Evolutionary conservation across 92 coral and sea anemone genomes (phyloP), one percentile per base, ranked within the genome.

Genomic region (Ricordea florida): DNA sequence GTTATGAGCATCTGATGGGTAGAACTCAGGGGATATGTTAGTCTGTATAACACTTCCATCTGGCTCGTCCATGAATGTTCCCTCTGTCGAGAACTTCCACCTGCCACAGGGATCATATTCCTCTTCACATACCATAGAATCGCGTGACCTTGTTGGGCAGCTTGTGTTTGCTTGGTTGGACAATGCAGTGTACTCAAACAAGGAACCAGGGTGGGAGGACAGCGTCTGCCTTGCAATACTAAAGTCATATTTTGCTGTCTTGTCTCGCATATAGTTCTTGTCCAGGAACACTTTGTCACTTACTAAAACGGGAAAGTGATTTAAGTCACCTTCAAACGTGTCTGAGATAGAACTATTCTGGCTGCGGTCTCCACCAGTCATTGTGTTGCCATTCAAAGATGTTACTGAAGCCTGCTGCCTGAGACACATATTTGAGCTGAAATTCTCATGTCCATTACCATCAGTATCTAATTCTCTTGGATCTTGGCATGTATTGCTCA

Each of bases 201-300:
- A 25, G 10, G 73, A 62, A 7, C 72, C 73, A 8, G 73, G 72
- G n/a, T 62, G 82, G 16, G 18, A 35, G 48, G 69, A 58, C 14
- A 72, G 18, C 9, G 16, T 15, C 2, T 63, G 25, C 7, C 15
- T 3, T n/a, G 26, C 29, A 1, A 8, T 15, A n/a, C 36, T 27
- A 40, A 24, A 27, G 5, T 66, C 59, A 3, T 13, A 0, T 38
- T 41, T 62, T 40, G 36, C 11, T 40, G 24, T 32, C 6, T 32
- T 5, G 5, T 4, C 10, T 23, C n/a, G 34, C 23, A 25, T 25
- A 26, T 36, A 24, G 38, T 45, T 22, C 11, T 15, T 24, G 27
- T 10, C 29, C 41, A 23, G 2, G 10, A 27, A 10, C n/a, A 17
- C 38, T 11, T 35, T 31, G 2, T 33, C n/a, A n/a, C n/a, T n/a